phyloP scores from a whole-genome alignment of 2,113 vertebrate species.

The Mus spicilegus region DNA sequence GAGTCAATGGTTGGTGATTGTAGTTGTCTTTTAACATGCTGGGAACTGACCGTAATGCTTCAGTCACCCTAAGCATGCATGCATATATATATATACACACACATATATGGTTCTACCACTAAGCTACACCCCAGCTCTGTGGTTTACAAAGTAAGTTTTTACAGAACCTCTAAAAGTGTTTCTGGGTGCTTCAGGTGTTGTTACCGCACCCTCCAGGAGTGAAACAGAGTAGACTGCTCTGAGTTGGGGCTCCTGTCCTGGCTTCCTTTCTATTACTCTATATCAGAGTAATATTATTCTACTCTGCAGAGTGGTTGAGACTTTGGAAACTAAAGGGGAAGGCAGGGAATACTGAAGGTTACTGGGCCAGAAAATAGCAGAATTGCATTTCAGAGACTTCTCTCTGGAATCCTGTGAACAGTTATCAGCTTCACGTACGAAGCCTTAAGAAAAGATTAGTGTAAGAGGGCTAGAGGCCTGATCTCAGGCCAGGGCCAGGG shows the following conservation, averaged over 20 bases:
- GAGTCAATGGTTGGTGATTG: not conserved
- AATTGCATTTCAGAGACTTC: not conserved
- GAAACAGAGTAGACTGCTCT: not conserved
- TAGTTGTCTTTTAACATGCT: not conserved
- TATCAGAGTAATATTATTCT: slow-evolving; percentile 22
- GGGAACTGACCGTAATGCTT: no score
- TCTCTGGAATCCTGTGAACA: not conserved
- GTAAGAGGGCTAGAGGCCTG: not conserved
- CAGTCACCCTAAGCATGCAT: no score
- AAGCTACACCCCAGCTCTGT: not conserved
- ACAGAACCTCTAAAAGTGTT: not conserved
- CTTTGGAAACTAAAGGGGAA: slow-evolving; percentile 22
- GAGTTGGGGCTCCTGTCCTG: not conserved
- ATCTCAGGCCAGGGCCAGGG: not conserved
- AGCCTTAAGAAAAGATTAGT: not conserved
- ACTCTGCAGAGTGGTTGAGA: not conserved
- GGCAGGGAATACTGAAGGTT: not conserved
- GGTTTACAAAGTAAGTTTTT: slow-evolving; percentile 37
- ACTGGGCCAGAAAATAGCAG: not conserved
- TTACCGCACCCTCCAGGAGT: not conserved
- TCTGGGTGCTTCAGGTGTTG: not conserved
- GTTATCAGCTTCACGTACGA: slow-evolving; percentile 14
- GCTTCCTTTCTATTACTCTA: not conserved
- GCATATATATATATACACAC: no score
- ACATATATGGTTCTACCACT: not conserved